Base-by-base conservation (phyloP, 2,113 vertebrate species). In the Cyprinodon brontotheroides region DNA sequence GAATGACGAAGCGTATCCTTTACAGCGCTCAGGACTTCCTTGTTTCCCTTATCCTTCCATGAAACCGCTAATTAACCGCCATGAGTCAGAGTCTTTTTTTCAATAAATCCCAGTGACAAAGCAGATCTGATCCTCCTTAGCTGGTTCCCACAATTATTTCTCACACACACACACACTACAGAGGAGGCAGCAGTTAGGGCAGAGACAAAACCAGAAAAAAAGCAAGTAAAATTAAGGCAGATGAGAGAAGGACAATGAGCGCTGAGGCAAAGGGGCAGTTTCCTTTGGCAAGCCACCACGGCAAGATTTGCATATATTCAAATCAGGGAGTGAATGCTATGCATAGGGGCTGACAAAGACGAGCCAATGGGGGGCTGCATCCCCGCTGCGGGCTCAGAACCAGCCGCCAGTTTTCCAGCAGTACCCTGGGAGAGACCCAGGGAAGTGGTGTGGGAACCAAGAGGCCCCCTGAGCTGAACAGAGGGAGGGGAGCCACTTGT, bases 251-350 rank as follows among this genome's bases (percentile, higher is more conserved):
- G 65, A 59, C 20, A 39, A 50, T 50, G 22, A 37, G 20, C 36
- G n/a, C 38, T 12, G 14, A 12, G 38, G 41, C 0, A 6, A 29
- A 29, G 37, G 43, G 39, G 86, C 86, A 86, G 87, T 83, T 74
- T 78, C 82, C 78, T 81, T 90, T 90, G 82, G 87, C 80, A 40
- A 78, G 83, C 72, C 61, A 90, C 83, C 77, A 80, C 77, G 67
- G 86, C 80, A 79, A 64, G 64, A 92, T 94, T 94, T 94, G 93
- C 94, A 94, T 94, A 91, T 94, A 94, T 94, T 94, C 88, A 94
- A 91, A 95, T 95, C 61, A 86, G 66, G 10, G 61, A 69, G 78
- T 90, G 89, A 91, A 90, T 87, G 85, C 75, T 79, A 65, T 78
- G 91, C 89, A 86, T 40, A 82, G 79, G 85, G 67, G 68, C 81